Conservation (phyloP, 2,888 invertebrate species). For the Sarcophaga subvicina region DNA sequence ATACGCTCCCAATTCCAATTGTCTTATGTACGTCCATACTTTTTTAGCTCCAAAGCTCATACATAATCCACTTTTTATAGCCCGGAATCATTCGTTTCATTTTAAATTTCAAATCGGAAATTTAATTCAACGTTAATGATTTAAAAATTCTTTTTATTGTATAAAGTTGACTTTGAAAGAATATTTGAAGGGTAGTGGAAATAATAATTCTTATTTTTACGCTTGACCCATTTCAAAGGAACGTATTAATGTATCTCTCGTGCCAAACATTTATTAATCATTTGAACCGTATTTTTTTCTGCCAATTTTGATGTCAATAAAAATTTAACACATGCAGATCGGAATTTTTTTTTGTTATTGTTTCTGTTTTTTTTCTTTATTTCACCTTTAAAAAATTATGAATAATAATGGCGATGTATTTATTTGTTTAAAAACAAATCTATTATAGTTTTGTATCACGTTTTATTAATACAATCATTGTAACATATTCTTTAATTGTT, state of each 20-base stretch:
- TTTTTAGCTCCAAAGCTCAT: no score
- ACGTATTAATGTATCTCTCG: background rate
- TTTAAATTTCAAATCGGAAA: no score
- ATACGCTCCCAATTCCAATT: no score
- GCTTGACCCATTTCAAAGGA: slow-evolving; percentile 13
- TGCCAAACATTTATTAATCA: slow-evolving; percentile 23
- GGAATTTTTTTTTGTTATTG: no score
- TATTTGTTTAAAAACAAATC: slow-evolving; percentile 3
- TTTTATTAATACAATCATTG: slow-evolving; percentile 49
- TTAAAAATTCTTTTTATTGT: no score
- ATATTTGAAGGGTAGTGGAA: background rate
- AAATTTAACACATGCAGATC: no score
- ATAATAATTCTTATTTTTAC: background rate
- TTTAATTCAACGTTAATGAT: no score
- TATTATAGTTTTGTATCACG: slow-evolving; percentile 36
- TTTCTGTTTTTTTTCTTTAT: background rate
- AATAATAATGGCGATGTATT: background rate
- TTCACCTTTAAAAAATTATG: background rate
- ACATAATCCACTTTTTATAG: no score
- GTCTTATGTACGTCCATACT: no score
- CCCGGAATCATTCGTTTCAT: no score
- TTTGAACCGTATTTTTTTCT: background rate
- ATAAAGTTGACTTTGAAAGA: background rate
- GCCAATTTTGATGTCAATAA: background rate
- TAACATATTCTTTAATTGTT: slow-evolving; percentile 51